Evolutionary conservation across 2,888 invertebrate species (phyloP).

Genomic region (Erebia ligea): DNA sequence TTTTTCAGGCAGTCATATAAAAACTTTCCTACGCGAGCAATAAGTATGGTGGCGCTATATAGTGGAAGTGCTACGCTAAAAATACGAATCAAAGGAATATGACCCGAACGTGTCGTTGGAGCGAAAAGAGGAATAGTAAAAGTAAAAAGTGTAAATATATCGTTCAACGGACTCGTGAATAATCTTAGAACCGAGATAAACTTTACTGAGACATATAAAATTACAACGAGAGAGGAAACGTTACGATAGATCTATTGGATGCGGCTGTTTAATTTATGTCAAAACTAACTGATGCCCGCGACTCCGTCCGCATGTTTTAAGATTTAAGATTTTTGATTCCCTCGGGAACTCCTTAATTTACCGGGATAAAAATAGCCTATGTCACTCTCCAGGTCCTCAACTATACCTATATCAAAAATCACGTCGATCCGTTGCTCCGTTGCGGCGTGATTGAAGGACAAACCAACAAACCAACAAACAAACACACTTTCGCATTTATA

Average conservation of each 20-base stretch:
- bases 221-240: conserved; percentile 46
- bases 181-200: conserved; percentile 66
- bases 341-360: too few relatives aligned
- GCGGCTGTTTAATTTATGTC: conserved; percentile 28
- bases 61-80: conserved; percentile 37
- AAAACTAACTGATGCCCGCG: too few relatives aligned
- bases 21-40: conserved; percentile 13
- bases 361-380: too few relatives aligned
- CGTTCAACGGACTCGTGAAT: conserved; percentile 71
- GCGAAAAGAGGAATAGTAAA: conserved; percentile 49
- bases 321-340: too few relatives aligned
- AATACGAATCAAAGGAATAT: conserved; percentile 52
- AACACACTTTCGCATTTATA: too few relatives aligned
- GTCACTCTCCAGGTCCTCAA: too few relatives aligned
- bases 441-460: too few relatives aligned
- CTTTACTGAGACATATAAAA: conserved; percentile 65
- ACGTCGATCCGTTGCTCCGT: too few relatives aligned
- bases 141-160: conserved; percentile 65
- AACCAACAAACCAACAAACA: too few relatives aligned
- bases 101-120: conserved; percentile 49
- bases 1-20: too few relatives aligned
- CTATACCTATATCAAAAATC: too few relatives aligned
- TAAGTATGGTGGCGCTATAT: conserved; percentile 8
- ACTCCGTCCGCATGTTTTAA: too few relatives aligned
- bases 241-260: conserved; percentile 43